Conservation (phyloP, 2,113 vertebrate species). For the Platichthys flesus region DNA sequence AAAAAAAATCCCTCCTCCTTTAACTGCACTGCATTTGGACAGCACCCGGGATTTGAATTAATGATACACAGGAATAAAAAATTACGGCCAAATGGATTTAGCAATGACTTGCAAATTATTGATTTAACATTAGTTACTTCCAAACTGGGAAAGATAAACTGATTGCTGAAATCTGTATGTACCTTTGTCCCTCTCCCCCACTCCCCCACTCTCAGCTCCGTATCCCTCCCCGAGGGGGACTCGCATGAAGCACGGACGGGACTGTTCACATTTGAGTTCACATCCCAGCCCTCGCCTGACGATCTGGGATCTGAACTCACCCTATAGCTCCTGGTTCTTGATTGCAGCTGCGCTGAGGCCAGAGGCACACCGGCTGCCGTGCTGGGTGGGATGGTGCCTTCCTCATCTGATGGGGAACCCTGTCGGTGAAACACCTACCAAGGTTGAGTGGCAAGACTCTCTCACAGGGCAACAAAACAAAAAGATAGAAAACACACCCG, state of each 20-base stretch:
- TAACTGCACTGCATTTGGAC: conserved; percentile 11
- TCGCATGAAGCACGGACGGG: conserved; percentile 54
- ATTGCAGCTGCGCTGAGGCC: conserved; percentile 67
- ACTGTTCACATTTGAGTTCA: conserved; percentile 71
- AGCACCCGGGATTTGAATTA: conserved; percentile 8
- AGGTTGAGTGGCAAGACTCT: conserved; percentile 64
- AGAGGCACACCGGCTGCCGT: conserved; percentile 51
- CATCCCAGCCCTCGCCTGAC: conserved; percentile 66
- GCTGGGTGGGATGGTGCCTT: conserved; percentile 60
- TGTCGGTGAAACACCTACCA: conserved; percentile 75
- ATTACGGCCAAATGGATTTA: conserved; percentile 4
- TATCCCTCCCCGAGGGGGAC: conserved; percentile 33
- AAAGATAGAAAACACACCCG: conserved; percentile 45
- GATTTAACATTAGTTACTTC: conserved; percentile 14
- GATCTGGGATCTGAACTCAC: conserved; percentile 79
- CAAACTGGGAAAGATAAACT: conserved; percentile 6
- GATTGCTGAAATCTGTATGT: conserved; percentile 8
- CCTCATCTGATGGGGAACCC: conserved; percentile 71
- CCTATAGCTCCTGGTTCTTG: conserved; percentile 68
- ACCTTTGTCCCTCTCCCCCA: background rate
- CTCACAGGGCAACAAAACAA: conserved; percentile 55
- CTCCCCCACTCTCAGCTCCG: conserved; percentile 22
- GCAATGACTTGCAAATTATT: conserved; percentile 17
- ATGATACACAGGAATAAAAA: conserved; percentile 11
- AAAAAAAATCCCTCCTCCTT: background rate